Conservation (phyloP, 1,140 invertebrate species). For the Whitmania pigra region DNA sequence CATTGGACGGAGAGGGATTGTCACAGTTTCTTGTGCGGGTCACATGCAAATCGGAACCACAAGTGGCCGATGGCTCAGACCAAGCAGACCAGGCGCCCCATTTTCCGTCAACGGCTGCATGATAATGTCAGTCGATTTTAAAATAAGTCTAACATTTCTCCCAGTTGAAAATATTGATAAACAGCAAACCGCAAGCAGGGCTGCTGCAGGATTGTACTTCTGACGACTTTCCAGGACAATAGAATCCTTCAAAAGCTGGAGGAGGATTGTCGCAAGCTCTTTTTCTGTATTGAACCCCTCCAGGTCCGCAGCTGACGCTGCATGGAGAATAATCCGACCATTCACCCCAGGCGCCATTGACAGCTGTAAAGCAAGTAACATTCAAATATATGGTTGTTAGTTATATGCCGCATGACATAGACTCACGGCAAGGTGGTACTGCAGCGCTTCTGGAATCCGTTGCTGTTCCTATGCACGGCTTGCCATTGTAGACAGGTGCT, state of each 20-base stretch:
- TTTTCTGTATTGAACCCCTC: slow-evolving; percentile 53
- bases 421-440: neutral
- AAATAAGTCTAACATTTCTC: slow-evolving; percentile 21
- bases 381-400: neutral
- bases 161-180: slow-evolving; percentile 21
- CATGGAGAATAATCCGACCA: slow-evolving; percentile 45
- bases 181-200: slow-evolving; percentile 29
- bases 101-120: slow-evolving; percentile 45
- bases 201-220: neutral
- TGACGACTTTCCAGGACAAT: slow-evolving; percentile 14
- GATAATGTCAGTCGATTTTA: slow-evolving; percentile 25
- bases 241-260: slow-evolving; percentile 16
- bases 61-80: slow-evolving; percentile 53
- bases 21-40: slow-evolving; percentile 51
- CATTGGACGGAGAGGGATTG: slow-evolving; percentile 37
- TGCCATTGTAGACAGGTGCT: slow-evolving; percentile 38
- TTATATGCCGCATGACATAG: neutral
- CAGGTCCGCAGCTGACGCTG: slow-evolving; percentile 57
- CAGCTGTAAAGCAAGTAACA: slow-evolving; percentile 16
- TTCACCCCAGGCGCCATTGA: slow-evolving; percentile 31
- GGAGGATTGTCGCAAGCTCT: slow-evolving; percentile 10
- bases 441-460: neutral
- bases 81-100: slow-evolving; percentile 55
- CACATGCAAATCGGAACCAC: slow-evolving; percentile 50
- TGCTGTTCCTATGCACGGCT: slow-evolving; percentile 26